Evolutionary conservation across 2,888 invertebrate genomes (phyloP).

Genomic region (Chrysopilus asiliformis): DNA sequence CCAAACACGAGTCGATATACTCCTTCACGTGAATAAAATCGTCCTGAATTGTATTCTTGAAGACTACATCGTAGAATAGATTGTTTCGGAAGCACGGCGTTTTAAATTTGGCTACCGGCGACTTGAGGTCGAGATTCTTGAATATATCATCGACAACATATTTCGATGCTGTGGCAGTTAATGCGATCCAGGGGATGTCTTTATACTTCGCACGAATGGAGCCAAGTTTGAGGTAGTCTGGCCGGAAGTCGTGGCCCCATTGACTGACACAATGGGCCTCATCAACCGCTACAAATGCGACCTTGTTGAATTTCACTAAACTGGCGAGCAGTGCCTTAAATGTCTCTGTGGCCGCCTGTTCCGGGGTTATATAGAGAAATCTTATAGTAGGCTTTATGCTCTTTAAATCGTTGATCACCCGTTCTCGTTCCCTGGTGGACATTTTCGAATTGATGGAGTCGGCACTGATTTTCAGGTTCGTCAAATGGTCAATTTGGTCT

Average conservation of each 20-base stretch:
- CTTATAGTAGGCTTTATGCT: conserved; percentile 60
- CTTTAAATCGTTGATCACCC: conserved; percentile 64
- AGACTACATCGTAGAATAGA: conserved; percentile 87
- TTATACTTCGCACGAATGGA: conserved; percentile 46
- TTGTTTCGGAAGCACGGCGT: conserved; percentile 84
- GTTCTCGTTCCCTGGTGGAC: conserved; percentile 56
- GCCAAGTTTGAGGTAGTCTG: conserved; percentile 86
- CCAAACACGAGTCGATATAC: conserved; percentile 56
- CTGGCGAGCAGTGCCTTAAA: conserved; percentile 56
- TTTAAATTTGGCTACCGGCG: conserved; percentile 61
- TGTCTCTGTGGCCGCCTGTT: conserved; percentile 73
- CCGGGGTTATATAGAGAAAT: conserved; percentile 92
- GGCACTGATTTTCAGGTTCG: conserved; percentile 62
- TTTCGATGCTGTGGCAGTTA: conserved; percentile 85
- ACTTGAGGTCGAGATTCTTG: conserved; percentile 51
- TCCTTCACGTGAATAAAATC: conserved; percentile 65
- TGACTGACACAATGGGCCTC: conserved; percentile 97
- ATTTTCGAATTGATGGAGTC: conserved; percentile 91
- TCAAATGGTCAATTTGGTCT: conserved; percentile 86
- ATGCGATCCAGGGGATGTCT: conserved; percentile 70
- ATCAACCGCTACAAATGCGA: conserved; percentile 88
- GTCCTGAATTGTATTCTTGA: conserved; percentile 71
- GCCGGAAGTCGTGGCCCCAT: conserved; percentile 98
- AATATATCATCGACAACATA: conserved; percentile 76
- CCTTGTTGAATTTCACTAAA: conserved; percentile 57